Conservation (phyloP, 1,140 invertebrate species). For the Pseudoatta argentina region DNA sequence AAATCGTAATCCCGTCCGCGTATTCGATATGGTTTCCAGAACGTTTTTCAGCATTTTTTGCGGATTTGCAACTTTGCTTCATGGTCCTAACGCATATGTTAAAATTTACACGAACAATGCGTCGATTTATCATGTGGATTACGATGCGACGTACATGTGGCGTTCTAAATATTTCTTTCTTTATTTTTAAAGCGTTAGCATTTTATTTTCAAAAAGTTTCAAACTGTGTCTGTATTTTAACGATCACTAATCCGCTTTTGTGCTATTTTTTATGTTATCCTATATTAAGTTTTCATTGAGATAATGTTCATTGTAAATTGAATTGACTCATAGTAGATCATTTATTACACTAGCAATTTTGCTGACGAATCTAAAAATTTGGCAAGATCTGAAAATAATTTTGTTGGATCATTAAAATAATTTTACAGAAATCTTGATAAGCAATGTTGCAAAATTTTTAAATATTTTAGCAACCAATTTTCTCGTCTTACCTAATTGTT, state of each 20-base stretch:
- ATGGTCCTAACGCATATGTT: constrained; percentile 17
- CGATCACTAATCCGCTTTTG: background rate
- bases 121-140: constrained; percentile 23
- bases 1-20: constrained; percentile 36
- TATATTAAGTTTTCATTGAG: background rate
- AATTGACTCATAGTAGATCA: background rate
- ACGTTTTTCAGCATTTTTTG: constrained; percentile 31
- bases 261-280: background rate
- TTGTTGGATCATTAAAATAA: no score
- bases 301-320: background rate
- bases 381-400: no score
- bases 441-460: no score
- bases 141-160: background rate
- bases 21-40: constrained; percentile 42
- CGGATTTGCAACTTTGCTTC: constrained; percentile 43
- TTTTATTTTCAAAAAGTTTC: constrained; percentile 10
- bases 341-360: background rate
- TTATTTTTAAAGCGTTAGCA: background rate
- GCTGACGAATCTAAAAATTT: no score
- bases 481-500: no score
- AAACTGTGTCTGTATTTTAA: background rate
- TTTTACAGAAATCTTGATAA: no score
- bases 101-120: constrained; percentile 7
- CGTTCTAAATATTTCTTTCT: constrained; percentile 16
- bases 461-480: no score